Percentiles rank a stretch among this genome's conserved stretches.
Conservation (phyloP, 2,113 vertebrate genomes). For the Leptodactylus fuscus region DNA sequence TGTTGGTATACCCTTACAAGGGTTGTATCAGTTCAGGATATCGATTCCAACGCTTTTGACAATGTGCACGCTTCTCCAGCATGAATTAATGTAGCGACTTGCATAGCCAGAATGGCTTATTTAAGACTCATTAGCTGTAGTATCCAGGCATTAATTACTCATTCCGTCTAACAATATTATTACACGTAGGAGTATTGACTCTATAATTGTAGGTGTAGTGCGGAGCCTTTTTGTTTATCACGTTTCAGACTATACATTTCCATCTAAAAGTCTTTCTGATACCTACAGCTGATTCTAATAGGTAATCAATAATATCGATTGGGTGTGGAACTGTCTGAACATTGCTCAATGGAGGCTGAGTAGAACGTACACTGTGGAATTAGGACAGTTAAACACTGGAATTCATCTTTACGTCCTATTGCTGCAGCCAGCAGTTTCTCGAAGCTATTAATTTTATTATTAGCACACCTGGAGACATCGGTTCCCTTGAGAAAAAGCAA, state of each 20-base stretch:
- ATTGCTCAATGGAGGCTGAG: slow-evolving; percentile 71
- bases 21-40: no score
- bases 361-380: slow-evolving; percentile 73
- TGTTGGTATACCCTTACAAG: no score
- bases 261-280: slow-evolving; percentile 76
- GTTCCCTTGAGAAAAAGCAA: slow-evolving; percentile 80
- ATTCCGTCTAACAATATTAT: slow-evolving; percentile 36
- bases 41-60: no score
- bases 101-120: not conserved
- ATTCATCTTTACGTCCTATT: slow-evolving; percentile 76
- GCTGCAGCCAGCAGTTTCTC: slow-evolving; percentile 83
- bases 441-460: slow-evolving; percentile 88
- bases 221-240: slow-evolving; percentile 25
- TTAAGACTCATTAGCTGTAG: slow-evolving; percentile 22
- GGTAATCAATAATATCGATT: slow-evolving; percentile 81
- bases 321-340: slow-evolving; percentile 67
- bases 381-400: slow-evolving; percentile 81
- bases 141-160: slow-evolving; percentile 35
- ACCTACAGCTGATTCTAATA: slow-evolving; percentile 73
- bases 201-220: slow-evolving; percentile 15
- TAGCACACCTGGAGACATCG: slow-evolving; percentile 83
- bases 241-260: slow-evolving; percentile 70
- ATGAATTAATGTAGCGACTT: not conserved
- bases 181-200: slow-evolving; percentile 50
- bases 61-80: not conserved